phyloP scores from a whole-genome alignment of 2,888 invertebrate genomes.

The Tetragonula carbonaria region DNA sequence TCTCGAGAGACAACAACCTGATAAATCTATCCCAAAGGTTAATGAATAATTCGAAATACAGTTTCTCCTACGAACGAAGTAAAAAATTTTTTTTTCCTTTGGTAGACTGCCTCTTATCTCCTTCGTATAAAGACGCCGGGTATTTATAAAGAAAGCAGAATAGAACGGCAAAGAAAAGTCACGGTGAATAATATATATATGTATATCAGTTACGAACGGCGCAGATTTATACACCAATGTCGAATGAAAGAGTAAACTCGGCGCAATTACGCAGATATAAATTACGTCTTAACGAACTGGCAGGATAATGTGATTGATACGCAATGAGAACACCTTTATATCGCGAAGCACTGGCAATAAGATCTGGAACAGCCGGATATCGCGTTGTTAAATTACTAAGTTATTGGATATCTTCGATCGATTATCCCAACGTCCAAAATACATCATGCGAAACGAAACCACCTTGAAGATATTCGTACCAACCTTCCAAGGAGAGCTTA shows the following conservation, averaged over 20 bases:
- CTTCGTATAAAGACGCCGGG: too few relatives aligned
- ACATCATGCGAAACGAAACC: background rate
- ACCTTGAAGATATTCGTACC: too few relatives aligned
- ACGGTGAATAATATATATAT: background rate
- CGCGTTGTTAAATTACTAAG: conserved; percentile 20
- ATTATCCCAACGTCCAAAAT: background rate
- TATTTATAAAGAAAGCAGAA: background rate
- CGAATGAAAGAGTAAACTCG: background rate
- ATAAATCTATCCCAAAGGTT: too few relatives aligned
- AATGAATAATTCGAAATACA: too few relatives aligned
- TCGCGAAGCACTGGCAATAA: conserved; percentile 22
- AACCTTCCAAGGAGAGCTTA: background rate
- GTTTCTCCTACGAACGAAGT: background rate
- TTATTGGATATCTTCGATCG: conserved; percentile 22
- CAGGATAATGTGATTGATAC: conserved; percentile 19
- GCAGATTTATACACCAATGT: background rate
- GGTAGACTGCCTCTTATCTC: too few relatives aligned
- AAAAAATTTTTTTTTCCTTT: background rate
- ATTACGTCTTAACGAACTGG: conserved; percentile 28
- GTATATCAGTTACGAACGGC: background rate
- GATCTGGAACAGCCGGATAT: conserved; percentile 4
- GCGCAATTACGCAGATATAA: conserved; percentile 23
- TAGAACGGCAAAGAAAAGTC: background rate
- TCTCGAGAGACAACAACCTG: too few relatives aligned
- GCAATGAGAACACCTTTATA: conserved; percentile 27